Evolutionary conservation across 1,140 invertebrate genomes (phyloP).

Genomic region (Orchesella cincta): DNA sequence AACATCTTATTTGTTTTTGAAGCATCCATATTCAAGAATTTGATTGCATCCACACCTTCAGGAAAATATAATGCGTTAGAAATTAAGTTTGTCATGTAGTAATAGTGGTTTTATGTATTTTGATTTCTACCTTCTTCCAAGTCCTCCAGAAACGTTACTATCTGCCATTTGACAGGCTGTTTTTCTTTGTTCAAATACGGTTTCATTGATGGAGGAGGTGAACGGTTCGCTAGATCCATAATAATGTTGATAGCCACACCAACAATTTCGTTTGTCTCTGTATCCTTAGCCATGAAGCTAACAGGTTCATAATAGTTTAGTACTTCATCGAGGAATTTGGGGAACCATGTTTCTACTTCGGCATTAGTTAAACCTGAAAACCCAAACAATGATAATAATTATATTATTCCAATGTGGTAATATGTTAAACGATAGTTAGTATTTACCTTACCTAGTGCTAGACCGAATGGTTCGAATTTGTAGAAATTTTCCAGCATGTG

Average conservation of each 20-base stretch:
- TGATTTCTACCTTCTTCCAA: slow-evolving; percentile 4
- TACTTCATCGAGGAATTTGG: neutral
- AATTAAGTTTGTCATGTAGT: neutral
- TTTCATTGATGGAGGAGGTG: slow-evolving; percentile 13
- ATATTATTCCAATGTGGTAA: neutral
- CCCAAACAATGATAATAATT: slow-evolving; percentile 7
- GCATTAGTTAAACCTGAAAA: slow-evolving; percentile 19
- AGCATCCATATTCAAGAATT: neutral
- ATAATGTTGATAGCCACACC: slow-evolving; percentile 14
- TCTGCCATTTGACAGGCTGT: slow-evolving; percentile 17
- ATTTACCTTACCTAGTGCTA: slow-evolving; percentile 5
- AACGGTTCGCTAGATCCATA: neutral
- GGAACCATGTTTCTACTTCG: slow-evolving; percentile 4
- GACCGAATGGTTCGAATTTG: slow-evolving; percentile 6
- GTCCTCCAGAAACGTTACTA: slow-evolving; percentile 30
- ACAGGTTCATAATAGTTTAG: slow-evolving; percentile 22
- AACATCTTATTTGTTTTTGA: slow-evolving; percentile 13
- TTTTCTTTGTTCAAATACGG: neutral
- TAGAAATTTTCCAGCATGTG: slow-evolving; percentile 6
- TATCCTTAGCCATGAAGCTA: slow-evolving; percentile 16
- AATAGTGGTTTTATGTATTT: no score
- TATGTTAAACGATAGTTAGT: neutral
- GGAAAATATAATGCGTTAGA: neutral
- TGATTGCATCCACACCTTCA: neutral
- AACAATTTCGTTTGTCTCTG: slow-evolving; percentile 22